Evolutionary conservation across 2,888 invertebrate species (phyloP), one percentile per base, ranked within the genome.

Genomic region (Salticus scenicus): DNA sequence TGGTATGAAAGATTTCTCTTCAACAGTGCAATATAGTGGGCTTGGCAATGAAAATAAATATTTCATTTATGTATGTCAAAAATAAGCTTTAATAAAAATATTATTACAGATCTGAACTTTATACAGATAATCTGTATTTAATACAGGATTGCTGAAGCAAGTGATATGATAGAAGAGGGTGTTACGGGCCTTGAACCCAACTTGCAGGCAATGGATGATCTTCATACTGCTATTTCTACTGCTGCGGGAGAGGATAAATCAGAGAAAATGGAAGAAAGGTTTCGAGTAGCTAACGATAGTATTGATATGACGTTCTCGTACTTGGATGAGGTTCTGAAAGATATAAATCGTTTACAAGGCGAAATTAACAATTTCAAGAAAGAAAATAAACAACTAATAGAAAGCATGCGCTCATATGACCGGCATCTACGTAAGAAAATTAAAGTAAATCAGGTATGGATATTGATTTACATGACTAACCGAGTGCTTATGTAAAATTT

Each of bases 131-230:
- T n/a, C n/a, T n/a, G n/a, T n/a, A n/a, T n/a, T n/a, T n/a, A n/a
- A n/a, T 47, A 47, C 17, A 83, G 82, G n/a, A 37, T 83, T 27
- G 71, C 76, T 10, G 24, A 28, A 12, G 76, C 76, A 0, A 47
- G 71, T 2, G 76, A 76, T 0, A 47, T 83, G 20, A 83, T 83
- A 0, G 67, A 72, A 0, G 37, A 71, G 72, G 82, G 82, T 0
- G 10, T 76, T 7, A 83, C 82, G 2, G 82, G 82, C 5, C n/a
- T 83, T n/a, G 82, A 83, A 30, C 64, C 82, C 0, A 63, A 27
- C 0, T 20, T 83, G 7, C 14, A 51, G 17, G 33, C 27, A 30
- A 47, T 20, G 0, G 33, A 37, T 20, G 37, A 76, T 8, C 37
- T 76, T 4, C 64, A 83, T 7, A 63, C 64, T 1, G 30, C 27